phyloP scores from a whole-genome alignment of 1,140 invertebrate genomes.

The Phthorimaea operculella region DNA sequence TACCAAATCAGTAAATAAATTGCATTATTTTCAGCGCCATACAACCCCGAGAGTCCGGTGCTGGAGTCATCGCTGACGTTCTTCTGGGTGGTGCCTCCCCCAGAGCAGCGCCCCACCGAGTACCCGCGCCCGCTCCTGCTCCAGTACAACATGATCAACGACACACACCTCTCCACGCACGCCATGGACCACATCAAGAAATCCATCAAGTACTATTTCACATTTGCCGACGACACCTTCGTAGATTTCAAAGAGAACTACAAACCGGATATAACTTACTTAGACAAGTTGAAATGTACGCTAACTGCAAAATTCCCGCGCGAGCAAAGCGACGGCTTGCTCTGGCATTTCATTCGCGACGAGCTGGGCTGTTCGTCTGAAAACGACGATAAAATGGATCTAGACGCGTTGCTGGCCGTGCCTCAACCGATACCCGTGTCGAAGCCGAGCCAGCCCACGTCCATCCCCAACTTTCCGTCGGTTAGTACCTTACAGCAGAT shows the following conservation, averaged over 20 bases:
- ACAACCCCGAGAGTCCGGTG: slow-evolving; percentile 81
- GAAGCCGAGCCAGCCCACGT: slow-evolving; percentile 48
- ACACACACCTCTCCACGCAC: slow-evolving; percentile 83
- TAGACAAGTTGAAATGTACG: slow-evolving; percentile 82
- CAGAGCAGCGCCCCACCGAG: slow-evolving; percentile 89
- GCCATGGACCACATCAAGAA: slow-evolving; percentile 88
- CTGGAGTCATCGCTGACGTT: slow-evolving; percentile 85
- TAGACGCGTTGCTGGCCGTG: slow-evolving; percentile 66
- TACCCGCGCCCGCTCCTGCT: slow-evolving; percentile 92
- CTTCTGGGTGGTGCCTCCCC: slow-evolving; percentile 95
- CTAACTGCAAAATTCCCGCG: slow-evolving; percentile 74
- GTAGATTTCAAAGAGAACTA: slow-evolving; percentile 83
- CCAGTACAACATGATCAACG: slow-evolving; percentile 85
- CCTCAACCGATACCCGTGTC: slow-evolving; percentile 66
- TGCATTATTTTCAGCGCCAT: slow-evolving; percentile 87
- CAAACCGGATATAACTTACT: slow-evolving; percentile 77
- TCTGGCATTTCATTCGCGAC: slow-evolving; percentile 73
- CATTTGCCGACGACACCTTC: slow-evolving; percentile 77
- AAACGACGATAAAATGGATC: slow-evolving; percentile 68
- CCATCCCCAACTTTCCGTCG: slow-evolving; percentile 60
- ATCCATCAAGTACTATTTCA: slow-evolving; percentile 83
- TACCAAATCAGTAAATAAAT: neutral
- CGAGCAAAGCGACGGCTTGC: slow-evolving; percentile 72
- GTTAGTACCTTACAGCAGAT: slow-evolving; percentile 64
- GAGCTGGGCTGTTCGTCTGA: slow-evolving; percentile 66